These are phyloP conservation scores for Incurvaria masculella DNA, from an alignment of 2,888 invertebrate species.

Conservation along the genomic window DNA sequence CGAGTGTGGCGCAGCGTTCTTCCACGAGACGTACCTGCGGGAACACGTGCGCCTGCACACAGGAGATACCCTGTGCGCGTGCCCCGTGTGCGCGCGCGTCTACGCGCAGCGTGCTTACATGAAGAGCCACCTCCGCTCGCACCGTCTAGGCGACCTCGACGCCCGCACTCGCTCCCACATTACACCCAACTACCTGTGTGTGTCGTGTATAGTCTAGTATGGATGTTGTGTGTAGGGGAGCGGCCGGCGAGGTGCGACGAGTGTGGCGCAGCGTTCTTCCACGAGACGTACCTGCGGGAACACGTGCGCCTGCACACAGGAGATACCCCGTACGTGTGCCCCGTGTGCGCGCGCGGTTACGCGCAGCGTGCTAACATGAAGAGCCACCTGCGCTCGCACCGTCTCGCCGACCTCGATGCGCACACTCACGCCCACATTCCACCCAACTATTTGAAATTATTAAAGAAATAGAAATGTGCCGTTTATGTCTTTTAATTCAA, in stretches of 20 bases:
- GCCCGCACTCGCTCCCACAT: too few relatives aligned
- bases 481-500: neutral
- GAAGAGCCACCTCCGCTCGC: too few relatives aligned
- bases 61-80: conserved; percentile 49
- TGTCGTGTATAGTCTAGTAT: neutral
- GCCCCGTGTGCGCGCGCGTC: conserved; percentile 36
- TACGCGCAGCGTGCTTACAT: too few relatives aligned
- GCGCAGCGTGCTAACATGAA: conserved; percentile 50
- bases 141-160: too few relatives aligned
- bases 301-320: conserved; percentile 51
- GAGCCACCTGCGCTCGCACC: conserved; percentile 43
- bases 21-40: conserved; percentile 40
- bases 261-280: conserved; percentile 41
- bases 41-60: conserved; percentile 50
- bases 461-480: conserved; percentile 25
- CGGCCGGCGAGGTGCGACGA: conserved; percentile 41
- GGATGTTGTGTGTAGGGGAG: conserved; percentile 30
- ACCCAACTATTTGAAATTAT: conserved; percentile 39
- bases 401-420: conserved; percentile 36
- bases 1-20: conserved; percentile 39
- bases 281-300: conserved; percentile 42
- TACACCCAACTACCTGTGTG: too few relatives aligned
- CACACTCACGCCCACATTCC: conserved; percentile 33
- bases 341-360: conserved; percentile 44
- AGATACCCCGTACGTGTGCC: conserved; percentile 49